These are phyloP conservation scores for Yasuhikotakia modesta DNA, from an alignment of 2,797 vertebrate genomes.

Conservation along the genomic window DNA sequence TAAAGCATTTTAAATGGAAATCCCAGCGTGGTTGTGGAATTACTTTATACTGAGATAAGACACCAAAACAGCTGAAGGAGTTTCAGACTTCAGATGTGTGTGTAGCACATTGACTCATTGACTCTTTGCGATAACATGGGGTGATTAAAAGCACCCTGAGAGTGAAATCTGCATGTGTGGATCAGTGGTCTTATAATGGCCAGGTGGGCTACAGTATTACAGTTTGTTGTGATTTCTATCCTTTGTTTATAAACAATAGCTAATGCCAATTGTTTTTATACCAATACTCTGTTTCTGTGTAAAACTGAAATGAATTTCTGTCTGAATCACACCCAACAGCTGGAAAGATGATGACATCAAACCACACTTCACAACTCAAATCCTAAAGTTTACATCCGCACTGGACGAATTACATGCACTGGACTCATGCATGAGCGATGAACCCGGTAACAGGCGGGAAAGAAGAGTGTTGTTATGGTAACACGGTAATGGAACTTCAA, in stretches of 20 bases:
- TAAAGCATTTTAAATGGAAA: background rate
- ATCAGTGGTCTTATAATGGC: constrained; percentile 22
- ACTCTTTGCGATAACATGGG: background rate
- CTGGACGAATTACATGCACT: constrained; percentile 17
- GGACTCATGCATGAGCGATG: background rate
- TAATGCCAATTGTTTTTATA: no score
- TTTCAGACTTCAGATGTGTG: background rate
- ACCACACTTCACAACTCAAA: constrained; percentile 1
- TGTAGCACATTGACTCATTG: no score
- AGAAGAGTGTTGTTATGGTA: constrained; percentile 58
- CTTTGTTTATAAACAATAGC: no score
- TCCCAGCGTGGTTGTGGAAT: background rate
- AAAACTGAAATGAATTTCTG: background rate
- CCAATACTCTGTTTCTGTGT: background rate
- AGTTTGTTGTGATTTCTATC: no score
- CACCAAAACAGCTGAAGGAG: background rate
- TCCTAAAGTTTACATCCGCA: constrained; percentile 5
- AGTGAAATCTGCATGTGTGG: background rate
- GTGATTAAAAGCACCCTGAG: constrained; percentile 22
- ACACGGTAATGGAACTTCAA: constrained; percentile 33
- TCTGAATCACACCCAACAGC: background rate
- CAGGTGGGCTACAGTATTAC: background rate
- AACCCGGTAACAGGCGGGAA: constrained; percentile 8
- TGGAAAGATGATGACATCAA: background rate
- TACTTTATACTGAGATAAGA: background rate